These are phyloP conservation scores for Sinopyrophorus schimmeli DNA, from an alignment of 2,888 invertebrate species.

Conservation along the genomic window DNA sequence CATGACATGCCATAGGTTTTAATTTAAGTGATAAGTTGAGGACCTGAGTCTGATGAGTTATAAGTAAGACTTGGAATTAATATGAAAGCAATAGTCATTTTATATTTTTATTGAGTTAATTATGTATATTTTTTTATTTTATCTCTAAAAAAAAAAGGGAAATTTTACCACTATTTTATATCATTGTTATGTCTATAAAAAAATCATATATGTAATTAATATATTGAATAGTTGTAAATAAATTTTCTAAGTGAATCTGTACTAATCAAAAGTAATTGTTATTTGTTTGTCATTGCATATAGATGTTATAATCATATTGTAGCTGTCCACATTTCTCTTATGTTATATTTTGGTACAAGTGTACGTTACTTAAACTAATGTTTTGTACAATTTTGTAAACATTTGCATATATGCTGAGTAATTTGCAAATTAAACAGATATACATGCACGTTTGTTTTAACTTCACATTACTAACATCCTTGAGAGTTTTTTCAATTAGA, in stretches of 20 bases:
- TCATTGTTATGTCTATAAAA: slow-evolving; percentile 34
- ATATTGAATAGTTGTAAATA: slow-evolving; percentile 33
- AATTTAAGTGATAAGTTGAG: slow-evolving; percentile 24
- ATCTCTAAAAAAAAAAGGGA: slow-evolving; percentile 27
- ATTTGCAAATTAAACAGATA: slow-evolving; percentile 28
- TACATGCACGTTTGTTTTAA: too few relatives aligned
- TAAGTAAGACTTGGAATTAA: slow-evolving; percentile 14
- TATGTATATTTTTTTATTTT: slow-evolving; percentile 26
- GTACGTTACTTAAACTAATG: slow-evolving; percentile 34
- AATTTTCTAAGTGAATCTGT: slow-evolving; percentile 34
- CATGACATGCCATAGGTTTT: slow-evolving; percentile 29
- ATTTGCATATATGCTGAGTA: slow-evolving; percentile 34
- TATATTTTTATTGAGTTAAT: slow-evolving; percentile 12
- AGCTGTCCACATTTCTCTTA: slow-evolving; percentile 28
- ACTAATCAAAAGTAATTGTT: slow-evolving; percentile 32
- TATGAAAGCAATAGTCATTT: slow-evolving; percentile 21
- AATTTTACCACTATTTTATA: slow-evolving; percentile 35
- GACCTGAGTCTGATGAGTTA: slow-evolving; percentile 14
- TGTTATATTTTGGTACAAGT: slow-evolving; percentile 38
- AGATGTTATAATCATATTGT: slow-evolving; percentile 25
- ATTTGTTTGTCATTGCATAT: slow-evolving; percentile 29
- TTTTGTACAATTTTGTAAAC: slow-evolving; percentile 40
- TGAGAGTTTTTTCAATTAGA: too few relatives aligned
- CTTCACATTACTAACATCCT: too few relatives aligned
- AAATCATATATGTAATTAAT: slow-evolving; percentile 31